These are phyloP conservation scores for Bovichtus diacanthus DNA, from an alignment of 2,797 vertebrate genomes.

Conservation along the genomic window DNA sequence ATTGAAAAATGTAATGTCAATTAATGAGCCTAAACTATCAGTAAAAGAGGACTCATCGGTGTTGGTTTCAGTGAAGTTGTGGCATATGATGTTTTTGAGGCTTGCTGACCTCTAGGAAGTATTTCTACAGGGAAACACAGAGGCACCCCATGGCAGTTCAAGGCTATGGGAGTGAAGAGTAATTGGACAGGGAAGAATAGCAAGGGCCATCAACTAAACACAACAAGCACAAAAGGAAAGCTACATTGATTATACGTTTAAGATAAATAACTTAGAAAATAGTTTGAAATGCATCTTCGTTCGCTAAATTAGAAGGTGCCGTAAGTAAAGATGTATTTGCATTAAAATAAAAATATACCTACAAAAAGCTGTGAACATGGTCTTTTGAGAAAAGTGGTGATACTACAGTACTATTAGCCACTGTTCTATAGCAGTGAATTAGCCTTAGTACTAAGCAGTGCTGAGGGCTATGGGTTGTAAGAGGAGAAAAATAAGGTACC, in stretches of 20 bases:
- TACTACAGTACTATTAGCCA: not conserved
- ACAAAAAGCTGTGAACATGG: not conserved
- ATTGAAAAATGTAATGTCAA: not conserved
- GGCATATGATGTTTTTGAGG: not conserved
- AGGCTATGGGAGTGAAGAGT: not conserved
- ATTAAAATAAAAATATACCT: not conserved
- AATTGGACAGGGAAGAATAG: not conserved
- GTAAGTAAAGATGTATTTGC: not conserved
- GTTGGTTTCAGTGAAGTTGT: not conserved
- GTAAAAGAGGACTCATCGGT: not conserved
- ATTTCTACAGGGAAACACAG: slow-evolving; percentile 2
- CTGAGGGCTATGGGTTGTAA: not conserved
- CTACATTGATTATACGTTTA: not conserved
- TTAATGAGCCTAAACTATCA: not conserved
- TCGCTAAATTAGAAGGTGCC: not conserved
- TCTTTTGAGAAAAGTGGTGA: not conserved
- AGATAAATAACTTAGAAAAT: not conserved
- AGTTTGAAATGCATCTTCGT: not conserved
- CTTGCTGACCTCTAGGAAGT: not conserved
- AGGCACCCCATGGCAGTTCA: not conserved
- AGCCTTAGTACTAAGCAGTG: not conserved
- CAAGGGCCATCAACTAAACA: not conserved
- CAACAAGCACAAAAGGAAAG: not conserved
- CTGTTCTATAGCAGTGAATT: not conserved
- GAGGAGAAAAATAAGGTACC: not conserved